Conservation (phyloP, 2,113 vertebrate species). For the Hyla sarda region DNA sequence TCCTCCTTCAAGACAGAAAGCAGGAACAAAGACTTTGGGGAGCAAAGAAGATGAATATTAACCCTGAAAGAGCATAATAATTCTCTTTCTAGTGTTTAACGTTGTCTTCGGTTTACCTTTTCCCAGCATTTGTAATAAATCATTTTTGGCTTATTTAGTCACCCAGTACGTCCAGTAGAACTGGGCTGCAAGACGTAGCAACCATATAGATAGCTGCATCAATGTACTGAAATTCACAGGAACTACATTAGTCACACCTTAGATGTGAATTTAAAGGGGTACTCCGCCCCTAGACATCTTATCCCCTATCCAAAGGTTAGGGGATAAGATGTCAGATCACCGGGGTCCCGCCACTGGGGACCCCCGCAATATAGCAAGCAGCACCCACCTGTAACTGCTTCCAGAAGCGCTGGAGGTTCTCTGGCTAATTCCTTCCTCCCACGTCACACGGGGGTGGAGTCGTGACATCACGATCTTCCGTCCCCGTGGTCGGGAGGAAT, state of each 20-base stretch:
- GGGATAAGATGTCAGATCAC: no score
- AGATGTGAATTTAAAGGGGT: no score
- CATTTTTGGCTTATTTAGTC: background rate
- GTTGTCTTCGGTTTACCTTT: slow-evolving; percentile 60
- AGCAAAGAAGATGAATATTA: slow-evolving; percentile 61
- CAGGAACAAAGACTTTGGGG: slow-evolving; percentile 60
- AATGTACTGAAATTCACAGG: background rate
- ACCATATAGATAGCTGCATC: background rate
- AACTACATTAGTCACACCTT: background rate
- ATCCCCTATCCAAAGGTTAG: no score
- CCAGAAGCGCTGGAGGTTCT: no score
- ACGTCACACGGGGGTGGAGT: no score
- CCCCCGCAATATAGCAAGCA: no score
- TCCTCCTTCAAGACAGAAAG: slow-evolving; percentile 64
- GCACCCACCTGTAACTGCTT: no score
- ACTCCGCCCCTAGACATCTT: no score
- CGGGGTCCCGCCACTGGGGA: no score
- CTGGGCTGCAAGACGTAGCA: background rate
- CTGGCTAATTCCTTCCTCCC: no score
- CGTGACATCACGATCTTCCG: no score
- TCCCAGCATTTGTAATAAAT: slow-evolving; percentile 66
- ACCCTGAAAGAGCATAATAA: slow-evolving; percentile 58
- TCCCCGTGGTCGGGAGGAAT: no score
- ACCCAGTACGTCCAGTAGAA: background rate
- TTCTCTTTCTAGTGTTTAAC: slow-evolving; percentile 55